Evolutionary conservation across 2,888 invertebrate genomes (phyloP), one percentile per base, ranked within the genome.

Genomic region (Listrodromus nycthemerus): DNA sequence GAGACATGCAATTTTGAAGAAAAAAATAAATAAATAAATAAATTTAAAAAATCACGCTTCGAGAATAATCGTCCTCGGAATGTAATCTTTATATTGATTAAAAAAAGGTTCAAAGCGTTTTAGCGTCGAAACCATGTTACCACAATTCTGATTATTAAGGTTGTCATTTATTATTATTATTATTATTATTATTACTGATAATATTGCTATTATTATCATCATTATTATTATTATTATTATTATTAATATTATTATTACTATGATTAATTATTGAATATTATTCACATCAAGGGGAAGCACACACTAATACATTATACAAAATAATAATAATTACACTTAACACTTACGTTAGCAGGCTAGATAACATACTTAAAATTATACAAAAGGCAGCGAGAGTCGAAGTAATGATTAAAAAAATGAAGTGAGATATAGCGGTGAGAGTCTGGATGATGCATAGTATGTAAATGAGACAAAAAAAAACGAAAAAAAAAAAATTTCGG

Each of bases 261-360:
- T 87, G 27, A 82, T 79, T 67, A 75, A 75, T 77, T 71, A 71
- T 66, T 50, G 55, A 67, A 80, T 67, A 75, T 41, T 24, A 71
- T 73, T 82, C 30, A 70, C 75, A 83, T 87, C 58, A 85, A 85
- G 70, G 84, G 82, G 70, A 86, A 84, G 83, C 85, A 89, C 85
- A 89, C 84, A 86, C 87, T 88, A 89, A 89, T 88, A 87, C 86
- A 89, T 89, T 90, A 89, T 88, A 89, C 87, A 88, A 88, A 88
- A 88, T 87, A 89, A 90, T 88, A 86, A 85, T 90, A 90, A 91
- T 90, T 90, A 90, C 89, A 91, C 89, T 88, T 89, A 89, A 89
- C 89, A 90, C 87, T 91, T 92, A 91, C 89, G 89, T 92, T 91
- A 92, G 92, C 91, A 91, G 90, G 90, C 91, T 92, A 92, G 91